phyloP scores from a whole-genome alignment of 2,888 invertebrate species.

The Eueremaeus valkanovi region DNA sequence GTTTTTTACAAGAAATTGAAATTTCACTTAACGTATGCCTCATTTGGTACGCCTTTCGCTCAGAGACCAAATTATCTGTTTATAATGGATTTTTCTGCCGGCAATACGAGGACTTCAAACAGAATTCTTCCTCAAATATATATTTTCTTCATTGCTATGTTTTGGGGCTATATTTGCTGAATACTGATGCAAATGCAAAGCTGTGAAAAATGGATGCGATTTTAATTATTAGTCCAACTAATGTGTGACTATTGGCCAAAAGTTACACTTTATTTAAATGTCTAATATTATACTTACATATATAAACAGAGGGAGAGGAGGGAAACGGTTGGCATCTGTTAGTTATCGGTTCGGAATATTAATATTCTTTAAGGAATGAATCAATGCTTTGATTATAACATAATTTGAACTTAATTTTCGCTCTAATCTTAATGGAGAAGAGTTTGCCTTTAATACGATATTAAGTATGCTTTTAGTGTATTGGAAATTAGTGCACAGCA shows the following conservation, averaged over 20 bases:
- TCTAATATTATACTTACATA: too few species aligned
- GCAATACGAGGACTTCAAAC: not conserved
- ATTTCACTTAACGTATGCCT: not conserved
- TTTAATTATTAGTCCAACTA: slow-evolving; percentile 9
- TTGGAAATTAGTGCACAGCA: not conserved
- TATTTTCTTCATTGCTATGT: too few species aligned
- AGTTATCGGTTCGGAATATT: too few species aligned
- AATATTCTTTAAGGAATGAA: too few species aligned
- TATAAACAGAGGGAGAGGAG: too few species aligned
- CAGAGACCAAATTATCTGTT: slow-evolving; percentile 2
- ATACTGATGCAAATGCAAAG: too few species aligned
- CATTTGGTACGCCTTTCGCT: not conserved
- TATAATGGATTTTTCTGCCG: slow-evolving; percentile 22
- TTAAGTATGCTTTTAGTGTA: not conserved
- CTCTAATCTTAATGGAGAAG: too few species aligned
- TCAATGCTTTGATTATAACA: too few species aligned
- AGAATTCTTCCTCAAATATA: too few species aligned
- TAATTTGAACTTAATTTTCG: too few species aligned
- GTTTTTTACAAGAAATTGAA: not conserved
- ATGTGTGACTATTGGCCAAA: not conserved
- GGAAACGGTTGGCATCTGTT: slow-evolving; percentile 17
- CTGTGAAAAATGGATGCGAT: slow-evolving; percentile 14
- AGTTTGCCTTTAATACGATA: too few species aligned
- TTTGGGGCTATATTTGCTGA: too few species aligned
- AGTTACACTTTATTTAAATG: slow-evolving; percentile 6